Percentiles rank a stretch among this genome's conserved stretches.
These are phyloP conservation scores for Xyliphius kryptos DNA, from an alignment of 2,113 vertebrate genomes.

Conservation along the genomic window DNA sequence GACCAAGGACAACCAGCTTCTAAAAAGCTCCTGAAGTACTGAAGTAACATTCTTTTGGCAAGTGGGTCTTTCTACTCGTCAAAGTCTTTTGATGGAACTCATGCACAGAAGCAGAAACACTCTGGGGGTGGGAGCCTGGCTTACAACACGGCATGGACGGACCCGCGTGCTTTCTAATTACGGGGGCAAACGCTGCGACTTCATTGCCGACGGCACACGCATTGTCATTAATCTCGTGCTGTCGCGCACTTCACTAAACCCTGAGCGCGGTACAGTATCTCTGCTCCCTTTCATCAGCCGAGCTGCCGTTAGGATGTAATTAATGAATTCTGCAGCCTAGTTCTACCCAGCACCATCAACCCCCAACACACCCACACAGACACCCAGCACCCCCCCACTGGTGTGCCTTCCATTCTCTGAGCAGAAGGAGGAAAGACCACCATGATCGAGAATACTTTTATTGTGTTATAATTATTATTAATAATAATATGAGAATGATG, in stretches of 20 bases:
- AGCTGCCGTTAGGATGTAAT: slow-evolving; percentile 63
- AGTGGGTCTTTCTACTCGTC: too few relatives aligned
- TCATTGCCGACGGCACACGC: slow-evolving; percentile 66
- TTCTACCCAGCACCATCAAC: slow-evolving; percentile 53
- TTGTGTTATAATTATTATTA: too few relatives aligned
- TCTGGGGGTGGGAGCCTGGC: slow-evolving; percentile 52
- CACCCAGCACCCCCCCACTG: too few relatives aligned
- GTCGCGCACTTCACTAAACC: slow-evolving; percentile 78
- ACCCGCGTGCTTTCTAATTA: slow-evolving; percentile 72
- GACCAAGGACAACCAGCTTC: too few relatives aligned
- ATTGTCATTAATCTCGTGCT: slow-evolving; percentile 74
- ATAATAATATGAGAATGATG: too few relatives aligned
- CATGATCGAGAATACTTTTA: too few relatives aligned
- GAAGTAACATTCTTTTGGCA: too few relatives aligned
- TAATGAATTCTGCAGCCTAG: slow-evolving; percentile 69
- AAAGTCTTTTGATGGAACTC: slow-evolving; percentile 13
- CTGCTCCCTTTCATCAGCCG: slow-evolving; percentile 75
- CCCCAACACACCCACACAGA: too few relatives aligned
- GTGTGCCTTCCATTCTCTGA: background rate
- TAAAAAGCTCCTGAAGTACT: too few relatives aligned
- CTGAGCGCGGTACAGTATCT: slow-evolving; percentile 69
- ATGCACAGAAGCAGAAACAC: slow-evolving; percentile 6
- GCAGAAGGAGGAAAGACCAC: slow-evolving; percentile 13
- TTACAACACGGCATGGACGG: slow-evolving; percentile 64
- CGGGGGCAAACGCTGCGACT: slow-evolving; percentile 68